Evolutionary conservation across 1,140 invertebrate genomes (phyloP).

Genomic region (Vanessa atalanta): DNA sequence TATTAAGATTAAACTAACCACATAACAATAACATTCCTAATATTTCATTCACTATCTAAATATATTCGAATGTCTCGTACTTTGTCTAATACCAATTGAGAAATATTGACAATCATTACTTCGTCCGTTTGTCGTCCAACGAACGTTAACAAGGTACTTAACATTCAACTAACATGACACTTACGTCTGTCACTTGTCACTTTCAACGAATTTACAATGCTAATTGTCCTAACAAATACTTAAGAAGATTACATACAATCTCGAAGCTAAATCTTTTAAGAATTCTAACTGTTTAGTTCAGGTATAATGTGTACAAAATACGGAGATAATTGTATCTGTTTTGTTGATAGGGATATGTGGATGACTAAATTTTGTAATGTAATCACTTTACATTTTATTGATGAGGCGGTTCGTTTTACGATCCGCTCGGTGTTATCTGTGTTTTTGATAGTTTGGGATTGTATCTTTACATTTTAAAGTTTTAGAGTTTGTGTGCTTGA

Average conservation of each 20-base stretch:
- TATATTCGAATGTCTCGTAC: background rate
- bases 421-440: background rate
- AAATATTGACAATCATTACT: background rate
- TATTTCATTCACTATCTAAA: too few relatives aligned
- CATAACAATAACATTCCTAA: too few relatives aligned
- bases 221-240: slow-evolving; percentile 16
- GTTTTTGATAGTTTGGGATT: background rate
- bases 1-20: too few relatives aligned
- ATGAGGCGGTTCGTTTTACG: background rate
- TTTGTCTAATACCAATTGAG: background rate
- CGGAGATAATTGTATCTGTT: slow-evolving; percentile 3
- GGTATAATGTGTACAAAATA: background rate
- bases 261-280: background rate
- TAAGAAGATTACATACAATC: slow-evolving; percentile 15
- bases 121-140: background rate
- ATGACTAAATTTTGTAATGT: background rate
- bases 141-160: slow-evolving; percentile 16
- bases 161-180: slow-evolving; percentile 30
- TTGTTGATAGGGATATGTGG: background rate
- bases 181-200: slow-evolving; percentile 22
- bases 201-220: slow-evolving; percentile 14
- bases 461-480: background rate
- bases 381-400: background rate
- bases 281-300: background rate
- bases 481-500: too few relatives aligned